Base-by-base conservation (phyloP, 2,888 invertebrate species). In the Odontomyia ornata region DNA sequence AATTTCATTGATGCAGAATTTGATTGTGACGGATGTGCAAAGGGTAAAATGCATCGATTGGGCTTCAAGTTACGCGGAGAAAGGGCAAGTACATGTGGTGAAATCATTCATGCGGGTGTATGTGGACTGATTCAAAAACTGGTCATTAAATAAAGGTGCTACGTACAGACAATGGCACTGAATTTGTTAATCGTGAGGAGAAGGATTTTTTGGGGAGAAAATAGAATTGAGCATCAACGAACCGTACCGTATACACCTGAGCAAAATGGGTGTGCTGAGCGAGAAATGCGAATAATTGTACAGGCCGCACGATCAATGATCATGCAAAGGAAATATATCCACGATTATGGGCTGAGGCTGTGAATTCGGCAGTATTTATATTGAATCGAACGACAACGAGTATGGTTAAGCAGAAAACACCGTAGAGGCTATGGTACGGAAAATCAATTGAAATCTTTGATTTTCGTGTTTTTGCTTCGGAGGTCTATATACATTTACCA, bases 341-440 rank as follows among this genome's bases (percentile, higher is more conserved):
- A 28, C 80, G 80, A 15, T 79, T 84, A 7, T 86, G 85, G 85
- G 85, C 84, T 3, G 85, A 86, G 80, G 85, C 85, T 1, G 82
- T 84, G 0, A 81, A 82, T 4, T 83, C 82, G 73, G 83, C 83
- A 13, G 81, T 82, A 0, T 85, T 83, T 77, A 76, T 84, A 36
- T 78, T 85, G 2, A 85, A 85, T 73, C 79, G 83, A 60, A 83
- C 79, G 28, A 15, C 23, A 36, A 36, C 36, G 5, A 36, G 36
- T 36, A 36, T 9, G 36, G 36, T 36, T 36, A 36, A 36, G 36
- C 36, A 36, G 9, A 82, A 36, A 36, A 36, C 9, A 36, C 36
- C 36, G 9, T 36, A 36, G 3, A 9, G 9, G 36, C 36, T 36
- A 36, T 36, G 36, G 36, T 36, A 36, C 72, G 79, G 71, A 28